Evolutionary conservation across 2,888 invertebrate species (phyloP), one percentile per base, ranked within the genome.

Genomic region (Cordylochernes scorpioides): DNA sequence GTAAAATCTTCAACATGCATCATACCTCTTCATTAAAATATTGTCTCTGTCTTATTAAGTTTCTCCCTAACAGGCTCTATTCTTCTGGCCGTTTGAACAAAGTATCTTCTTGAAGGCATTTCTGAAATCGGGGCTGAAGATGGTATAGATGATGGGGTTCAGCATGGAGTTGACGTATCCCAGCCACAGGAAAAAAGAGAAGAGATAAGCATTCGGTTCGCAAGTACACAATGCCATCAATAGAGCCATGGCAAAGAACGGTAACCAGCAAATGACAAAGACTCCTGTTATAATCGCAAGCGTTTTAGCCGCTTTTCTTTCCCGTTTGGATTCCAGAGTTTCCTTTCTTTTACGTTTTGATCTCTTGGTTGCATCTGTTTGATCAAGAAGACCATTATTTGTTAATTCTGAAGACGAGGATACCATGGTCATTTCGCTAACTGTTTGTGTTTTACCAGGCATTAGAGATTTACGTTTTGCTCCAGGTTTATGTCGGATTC

Each of bases 201-300:
- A 66, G 37, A 74, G 55, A 48, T 40, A 40, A 18, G 32, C 27
- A 10, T 27, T 33, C 39, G 68, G 65, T 39, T 63, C 61, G 27
- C 44, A 45, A 12, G 36, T 26, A 52, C 78, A 82, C 34, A 78
- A 64, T 1, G 86, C 78, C 59, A 74, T 66, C 28, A 78, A 59
- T 21, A 84, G 58, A 1, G 82, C 80, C 54, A 77, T 64, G 29
- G 82, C 65, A 56, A 88, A 86, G 60, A 88, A 88, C 8, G 88
- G 86, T 41, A 84, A 59, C 86, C 86, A 86, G 50, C 84, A 86
- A 44, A 75, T 65, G 32, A 86, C 74, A 53, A 86, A 88, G 17
- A 78, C 74, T 28, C 84, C 84, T n/a, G 91, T 94, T 45, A 94
- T 91, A 42, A 88, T 86, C 29, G 82, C 86, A 45, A 88, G 59